phyloP scores from a whole-genome alignment of 2,888 invertebrate genomes.

The Lasioglossum zephyrum region DNA sequence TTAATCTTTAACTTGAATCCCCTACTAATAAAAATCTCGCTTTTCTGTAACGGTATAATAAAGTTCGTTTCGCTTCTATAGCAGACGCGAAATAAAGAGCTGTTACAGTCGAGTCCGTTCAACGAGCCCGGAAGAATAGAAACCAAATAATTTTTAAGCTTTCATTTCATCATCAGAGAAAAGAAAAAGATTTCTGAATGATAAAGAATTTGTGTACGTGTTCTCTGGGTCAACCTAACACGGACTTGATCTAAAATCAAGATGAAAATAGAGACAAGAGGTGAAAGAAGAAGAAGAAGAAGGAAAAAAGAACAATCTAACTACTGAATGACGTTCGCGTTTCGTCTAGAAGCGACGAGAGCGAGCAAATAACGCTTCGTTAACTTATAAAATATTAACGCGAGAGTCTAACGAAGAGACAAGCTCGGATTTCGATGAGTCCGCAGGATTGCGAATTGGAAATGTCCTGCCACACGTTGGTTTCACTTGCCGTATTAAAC shows the following conservation, averaged over 20 bases:
- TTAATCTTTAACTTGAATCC: conserved; percentile 27
- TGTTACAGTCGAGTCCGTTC: conserved; percentile 23
- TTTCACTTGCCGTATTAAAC: conserved; percentile 45
- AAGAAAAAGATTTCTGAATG: conserved; percentile 16
- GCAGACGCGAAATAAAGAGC: conserved; percentile 23
- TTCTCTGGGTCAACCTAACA: conserved; percentile 4
- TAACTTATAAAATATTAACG: conserved; percentile 44
- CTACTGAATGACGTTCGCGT: conserved; percentile 49
- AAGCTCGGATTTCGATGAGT: conserved; percentile 42
- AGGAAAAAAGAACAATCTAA: conserved; percentile 19
- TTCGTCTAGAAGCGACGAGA: conserved; percentile 39
- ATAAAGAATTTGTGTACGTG: conserved; percentile 28
- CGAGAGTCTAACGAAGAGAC: conserved; percentile 40
- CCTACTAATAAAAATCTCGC: conserved; percentile 8
- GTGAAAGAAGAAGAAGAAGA: neutral
- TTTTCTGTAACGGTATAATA: neutral
- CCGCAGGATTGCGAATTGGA: conserved; percentile 42
- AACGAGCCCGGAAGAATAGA: conserved; percentile 40
- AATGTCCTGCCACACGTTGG: conserved; percentile 43
- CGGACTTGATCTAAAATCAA: conserved; percentile 44
- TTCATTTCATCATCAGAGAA: neutral
- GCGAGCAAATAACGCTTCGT: conserved; percentile 35
- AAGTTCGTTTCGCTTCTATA: neutral
- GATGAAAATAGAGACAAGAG: neutral
- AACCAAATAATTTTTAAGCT: conserved; percentile 13